A percentile compares a stretch with the other conserved stretches of the same genome.
Evolutionary conservation across 1,140 invertebrate genomes (phyloP).

Genomic region (Scaptomyza graminum): DNA sequence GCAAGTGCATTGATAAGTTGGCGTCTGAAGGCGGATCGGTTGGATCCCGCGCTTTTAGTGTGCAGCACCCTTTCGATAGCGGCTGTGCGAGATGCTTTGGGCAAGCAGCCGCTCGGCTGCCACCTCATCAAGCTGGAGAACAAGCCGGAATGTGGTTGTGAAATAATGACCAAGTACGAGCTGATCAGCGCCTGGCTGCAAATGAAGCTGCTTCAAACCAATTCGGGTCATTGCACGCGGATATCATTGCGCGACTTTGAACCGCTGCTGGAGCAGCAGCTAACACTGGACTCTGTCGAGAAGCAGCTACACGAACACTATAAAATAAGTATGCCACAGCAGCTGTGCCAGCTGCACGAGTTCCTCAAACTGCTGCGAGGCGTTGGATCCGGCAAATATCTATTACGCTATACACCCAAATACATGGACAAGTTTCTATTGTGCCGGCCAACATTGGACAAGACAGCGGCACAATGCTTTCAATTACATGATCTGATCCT

Average conservation of each 20-base stretch:
- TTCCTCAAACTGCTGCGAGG: constrained; percentile 60
- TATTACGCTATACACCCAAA: constrained; percentile 63
- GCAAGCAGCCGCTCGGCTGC: constrained; percentile 40
- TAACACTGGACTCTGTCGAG: constrained; percentile 48
- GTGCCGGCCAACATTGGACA: constrained; percentile 43
- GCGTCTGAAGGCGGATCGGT: constrained; percentile 21
- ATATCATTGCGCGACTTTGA: constrained; percentile 51
- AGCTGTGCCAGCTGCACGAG: constrained; percentile 57
- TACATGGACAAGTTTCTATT: constrained; percentile 66
- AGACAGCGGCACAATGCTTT: constrained; percentile 46
- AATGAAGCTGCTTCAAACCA: constrained; percentile 48
- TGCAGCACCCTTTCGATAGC: constrained; percentile 51
- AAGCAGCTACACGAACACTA: constrained; percentile 56
- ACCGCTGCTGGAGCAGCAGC: constrained; percentile 51
- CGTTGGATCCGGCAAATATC: constrained; percentile 52
- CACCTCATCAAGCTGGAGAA: constrained; percentile 68
- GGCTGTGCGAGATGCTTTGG: constrained; percentile 30
- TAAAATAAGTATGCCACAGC: constrained; percentile 46
- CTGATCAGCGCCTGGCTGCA: constrained; percentile 69
- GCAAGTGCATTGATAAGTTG: constrained; percentile 53
- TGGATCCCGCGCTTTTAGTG: constrained; percentile 25
- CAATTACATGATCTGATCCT: constrained; percentile 45
- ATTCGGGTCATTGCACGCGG: constrained; percentile 48
- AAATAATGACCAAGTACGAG: constrained; percentile 73
- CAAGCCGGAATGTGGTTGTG: constrained; percentile 74